Base-by-base conservation (phyloP, 2,113 vertebrate genomes). In the Chionis minor region DNA sequence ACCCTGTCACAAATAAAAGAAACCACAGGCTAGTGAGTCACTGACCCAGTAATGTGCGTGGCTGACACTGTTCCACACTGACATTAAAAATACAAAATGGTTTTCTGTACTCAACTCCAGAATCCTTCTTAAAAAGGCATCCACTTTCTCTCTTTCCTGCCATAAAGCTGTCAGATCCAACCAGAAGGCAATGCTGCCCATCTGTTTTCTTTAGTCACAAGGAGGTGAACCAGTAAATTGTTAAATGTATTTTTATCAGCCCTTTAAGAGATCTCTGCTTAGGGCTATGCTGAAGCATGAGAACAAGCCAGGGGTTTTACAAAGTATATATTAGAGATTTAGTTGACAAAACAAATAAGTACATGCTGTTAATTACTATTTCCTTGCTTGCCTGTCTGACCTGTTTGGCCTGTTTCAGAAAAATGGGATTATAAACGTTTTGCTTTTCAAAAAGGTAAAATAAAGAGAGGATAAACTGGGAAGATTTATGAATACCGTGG, bases 1-100 rank as follows among this genome's bases (percentile, higher is more conserved):
- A 82, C 99, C 99, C 99, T 99, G 97, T 65, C 96, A 98, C 94
- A 52, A 78, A 75, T 3, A 17, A 16, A 65, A 88, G 91, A 70
- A 69, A 32, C 21, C 67, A 52, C 24, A 18, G 91, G 30, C 52
- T 38, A 5, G 44, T 93, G 69, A 93, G 89, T 79, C 55, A 52
- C 52, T 32, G 73, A 19, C 32, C 75, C 65, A 32, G 15, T 14
- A 82, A 49, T 5, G 59, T 18, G 32, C 3, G 5, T 22, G 90
- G 83, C 80, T 74, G 71, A 74, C 67, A 52, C 27, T 7, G 30
- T 19, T 77, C 59, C 42, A 32, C 27, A 8, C n/a, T 61, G 38
- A 59, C 35, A 62, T 55, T 55, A 75, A 87, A 81, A 63, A 70
- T 16, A 85, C 85, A 62, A 47, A 66, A 83, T 44, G 27, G 10